These are phyloP conservation scores for Enteromius viviparus DNA, from an alignment of 2,797 vertebrate species.

Conservation along the genomic window DNA sequence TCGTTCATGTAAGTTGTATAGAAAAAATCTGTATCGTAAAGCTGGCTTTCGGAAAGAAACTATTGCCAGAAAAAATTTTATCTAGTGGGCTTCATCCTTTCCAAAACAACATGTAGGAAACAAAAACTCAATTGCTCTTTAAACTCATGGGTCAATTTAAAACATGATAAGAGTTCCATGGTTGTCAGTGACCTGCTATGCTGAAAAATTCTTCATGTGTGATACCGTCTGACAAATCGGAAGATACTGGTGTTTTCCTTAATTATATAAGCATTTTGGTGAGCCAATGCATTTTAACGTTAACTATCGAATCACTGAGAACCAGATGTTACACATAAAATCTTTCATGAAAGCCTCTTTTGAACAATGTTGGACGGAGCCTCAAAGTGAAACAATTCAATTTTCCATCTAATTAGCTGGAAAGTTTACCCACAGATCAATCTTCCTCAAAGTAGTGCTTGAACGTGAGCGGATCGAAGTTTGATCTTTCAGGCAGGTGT, in stretches of 20 bases:
- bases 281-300: constrained; percentile 17
- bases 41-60: neutral
- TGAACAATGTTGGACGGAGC: constrained; percentile 28
- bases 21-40: neutral
- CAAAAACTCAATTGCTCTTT: neutral
- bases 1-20: neutral
- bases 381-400: constrained; percentile 36
- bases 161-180: neutral
- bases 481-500: constrained; percentile 42
- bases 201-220: constrained; percentile 3
- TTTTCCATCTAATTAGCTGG: constrained; percentile 42
- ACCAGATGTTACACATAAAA: constrained; percentile 39
- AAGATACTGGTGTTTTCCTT: constrained; percentile 22
- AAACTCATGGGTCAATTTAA: constrained; percentile 12
- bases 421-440: constrained; percentile 25
- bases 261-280: constrained; percentile 17
- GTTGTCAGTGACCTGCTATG: neutral
- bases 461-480: constrained; percentile 3
- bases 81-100: neutral
- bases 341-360: constrained; percentile 6
- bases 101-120: constrained; percentile 9
- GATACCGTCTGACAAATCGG: neutral
- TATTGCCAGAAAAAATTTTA: neutral
- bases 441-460: constrained; percentile 19
- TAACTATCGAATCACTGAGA: neutral